phyloP scores from a whole-genome alignment of 2,113 vertebrate genomes.

The Mirza zaza region DNA sequence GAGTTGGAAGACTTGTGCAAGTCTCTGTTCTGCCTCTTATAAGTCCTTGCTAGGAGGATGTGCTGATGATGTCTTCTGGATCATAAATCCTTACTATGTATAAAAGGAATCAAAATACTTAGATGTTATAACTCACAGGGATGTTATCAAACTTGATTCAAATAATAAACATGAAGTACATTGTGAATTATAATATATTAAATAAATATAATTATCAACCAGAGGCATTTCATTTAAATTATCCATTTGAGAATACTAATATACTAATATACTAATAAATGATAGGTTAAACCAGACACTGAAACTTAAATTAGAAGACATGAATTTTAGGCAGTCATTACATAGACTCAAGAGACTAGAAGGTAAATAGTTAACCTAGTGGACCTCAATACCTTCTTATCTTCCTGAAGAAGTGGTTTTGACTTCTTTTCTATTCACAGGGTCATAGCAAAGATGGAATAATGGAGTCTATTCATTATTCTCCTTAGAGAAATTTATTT shows the following conservation, averaged over 20 bases:
- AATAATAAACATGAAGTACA: not conserved
- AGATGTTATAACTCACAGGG: not conserved
- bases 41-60: not conserved
- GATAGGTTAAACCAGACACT: not conserved
- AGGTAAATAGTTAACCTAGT: not conserved
- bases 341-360: not conserved
- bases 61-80: not conserved
- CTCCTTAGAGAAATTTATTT: not conserved
- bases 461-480: not conserved
- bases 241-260: slow-evolving; percentile 4
- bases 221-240: not conserved
- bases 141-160: not conserved
- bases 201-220: not conserved
- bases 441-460: not conserved
- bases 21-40: not conserved
- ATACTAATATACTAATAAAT: not conserved
- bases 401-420: not conserved
- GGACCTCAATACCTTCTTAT: not conserved
- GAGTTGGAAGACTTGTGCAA: not conserved
- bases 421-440: not conserved
- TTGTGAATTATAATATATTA: not conserved
- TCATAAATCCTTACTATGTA: not conserved
- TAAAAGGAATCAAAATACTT: not conserved
- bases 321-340: not conserved
- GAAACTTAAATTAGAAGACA: not conserved